Evolutionary conservation across 2,113 vertebrate genomes (phyloP), one percentile per base, ranked within the genome.

Genomic region (Quiscalus mexicanus): DNA sequence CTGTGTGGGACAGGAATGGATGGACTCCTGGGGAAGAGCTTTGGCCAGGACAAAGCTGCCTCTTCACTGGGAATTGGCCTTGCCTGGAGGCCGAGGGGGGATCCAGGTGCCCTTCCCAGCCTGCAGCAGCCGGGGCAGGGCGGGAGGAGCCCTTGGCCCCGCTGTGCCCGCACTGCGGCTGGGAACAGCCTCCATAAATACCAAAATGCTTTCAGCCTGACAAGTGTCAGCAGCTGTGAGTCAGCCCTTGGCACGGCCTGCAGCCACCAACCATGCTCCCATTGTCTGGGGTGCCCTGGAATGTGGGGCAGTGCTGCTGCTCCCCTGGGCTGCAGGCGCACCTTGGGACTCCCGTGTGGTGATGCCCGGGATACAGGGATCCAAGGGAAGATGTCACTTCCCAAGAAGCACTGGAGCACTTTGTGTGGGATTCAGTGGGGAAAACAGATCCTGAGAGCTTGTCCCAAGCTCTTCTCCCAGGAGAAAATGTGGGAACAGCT

Each of bases 11-110:
- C 24, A 15, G 67, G 53, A 59, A 41, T 3, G 53, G 87, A 33
- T 2, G 55, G 33, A 33, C 35, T 33, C 0, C 0, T 9, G 1
- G 0, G 0, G 23, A 53, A 64, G 23, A 53, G 71, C 23, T 89
- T 42, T 31, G 56, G 23, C n/a, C 50, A 25, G 92, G 52, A 67
- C 52, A 56, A 39, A 60, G 55, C 8, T 10, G 2, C 14, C 30
- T 41, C 47, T 27, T 18, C 52, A 2, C 39, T 10, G 56, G 30
- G 45, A 63, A 62, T 10, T 3, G 15, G 8, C 68, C 42, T 16
- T 10, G 37, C 21, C 58, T 33, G 63, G 63, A 58, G 53, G 39
- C 35, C 7, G 3, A 10, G 33, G n/a, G 7, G 33, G 25, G 9
- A 55, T 37, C 25, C 35, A 39, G 39, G 84, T 30, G 12, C 76